Base-by-base conservation (phyloP, 2,888 invertebrate species). In the Nomada goodeniana region DNA sequence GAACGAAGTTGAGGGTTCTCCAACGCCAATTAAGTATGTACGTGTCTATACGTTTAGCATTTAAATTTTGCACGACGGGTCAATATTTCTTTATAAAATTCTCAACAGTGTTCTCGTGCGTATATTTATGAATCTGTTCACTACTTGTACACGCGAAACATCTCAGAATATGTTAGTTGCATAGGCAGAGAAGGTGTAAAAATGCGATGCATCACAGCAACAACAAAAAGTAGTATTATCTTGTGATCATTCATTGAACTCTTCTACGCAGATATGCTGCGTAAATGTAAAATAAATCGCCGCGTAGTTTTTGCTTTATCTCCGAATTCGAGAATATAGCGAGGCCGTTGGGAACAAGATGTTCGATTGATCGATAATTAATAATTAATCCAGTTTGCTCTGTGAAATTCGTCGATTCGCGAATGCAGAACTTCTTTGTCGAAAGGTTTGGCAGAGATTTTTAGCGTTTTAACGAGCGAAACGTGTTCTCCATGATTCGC, bases 31-130 rank as follows among this genome's bases (percentile, higher is more conserved):
- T 77, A 57, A 60, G 61, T 81, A 77, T 53, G 7, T 65, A 44
- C 52, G 29, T 47, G 57, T 63, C 59, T 79, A 76, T 79, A 83
- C n/a, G 76, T 83, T 83, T 80, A 83, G 76, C 78, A 82, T 87
- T 87, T 86, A 76, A 79, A 80, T 55, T 81, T 73, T 76, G 61
- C 59, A 74, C 61, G 60, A 67, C 42, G 20, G 47, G 26, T 64
- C 47, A 42, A 23, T 18, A 44, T 44, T 29, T 67, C 23, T 67
- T 44, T 67, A 15, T 59, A 26, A 77, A 65, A 23, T 44, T 68
- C 68, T 73, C 53, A 23, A 36, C 20, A 15, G 20, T 15, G 23
- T 71, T 29, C 15, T 42, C 13, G 1, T 2, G 44, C 11, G 15
- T 55, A 20, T 55, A 23, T 2, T 26, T 65, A 10, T 55, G 20